Percentiles rank a stretch among this genome's conserved stretches.
Evolutionary conservation across 1,140 invertebrate genomes (phyloP).

Genomic region (Proales similis): DNA sequence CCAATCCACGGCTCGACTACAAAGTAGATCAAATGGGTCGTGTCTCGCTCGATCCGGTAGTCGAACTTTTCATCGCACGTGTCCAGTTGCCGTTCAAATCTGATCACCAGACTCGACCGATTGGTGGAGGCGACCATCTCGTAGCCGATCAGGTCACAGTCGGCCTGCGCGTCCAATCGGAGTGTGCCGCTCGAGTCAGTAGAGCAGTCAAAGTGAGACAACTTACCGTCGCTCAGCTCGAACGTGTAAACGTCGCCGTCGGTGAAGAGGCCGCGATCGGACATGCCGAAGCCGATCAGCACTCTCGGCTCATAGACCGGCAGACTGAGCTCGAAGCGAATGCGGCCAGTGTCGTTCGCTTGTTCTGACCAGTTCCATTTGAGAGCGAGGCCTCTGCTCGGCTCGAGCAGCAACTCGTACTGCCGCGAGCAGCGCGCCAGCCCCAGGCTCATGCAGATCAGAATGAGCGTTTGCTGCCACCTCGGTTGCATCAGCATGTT

Average conservation of each 20-base stretch:
- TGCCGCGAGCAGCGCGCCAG: no score
- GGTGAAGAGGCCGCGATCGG: slow-evolving; percentile 68
- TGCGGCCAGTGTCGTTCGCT: no score
- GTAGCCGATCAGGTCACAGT: not conserved
- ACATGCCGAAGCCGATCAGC: slow-evolving; percentile 65
- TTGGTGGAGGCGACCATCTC: not conserved
- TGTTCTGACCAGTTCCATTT: no score
- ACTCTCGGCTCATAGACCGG: slow-evolving; percentile 22
- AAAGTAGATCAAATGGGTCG: slow-evolving; percentile 27
- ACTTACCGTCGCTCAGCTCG: slow-evolving; percentile 64
- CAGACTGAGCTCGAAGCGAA: slow-evolving; percentile 40
- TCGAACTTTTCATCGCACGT: slow-evolving; percentile 23
- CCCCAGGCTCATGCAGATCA: no score
- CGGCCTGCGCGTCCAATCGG: slow-evolving; percentile 38
- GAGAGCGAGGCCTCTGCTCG: no score
- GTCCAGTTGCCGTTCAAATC: slow-evolving; percentile 23
- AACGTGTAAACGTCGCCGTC: slow-evolving; percentile 77
- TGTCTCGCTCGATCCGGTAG: slow-evolving; percentile 16
- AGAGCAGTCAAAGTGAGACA: slow-evolving; percentile 55
- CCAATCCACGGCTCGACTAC: not conserved
- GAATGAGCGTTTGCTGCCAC: no score
- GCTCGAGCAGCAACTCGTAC: no score
- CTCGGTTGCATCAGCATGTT: no score
- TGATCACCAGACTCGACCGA: not conserved
- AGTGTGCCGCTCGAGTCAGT: slow-evolving; percentile 56